These are phyloP conservation scores for Cydia amplana DNA, from an alignment of 1,140 invertebrate species.

Conservation along the genomic window DNA sequence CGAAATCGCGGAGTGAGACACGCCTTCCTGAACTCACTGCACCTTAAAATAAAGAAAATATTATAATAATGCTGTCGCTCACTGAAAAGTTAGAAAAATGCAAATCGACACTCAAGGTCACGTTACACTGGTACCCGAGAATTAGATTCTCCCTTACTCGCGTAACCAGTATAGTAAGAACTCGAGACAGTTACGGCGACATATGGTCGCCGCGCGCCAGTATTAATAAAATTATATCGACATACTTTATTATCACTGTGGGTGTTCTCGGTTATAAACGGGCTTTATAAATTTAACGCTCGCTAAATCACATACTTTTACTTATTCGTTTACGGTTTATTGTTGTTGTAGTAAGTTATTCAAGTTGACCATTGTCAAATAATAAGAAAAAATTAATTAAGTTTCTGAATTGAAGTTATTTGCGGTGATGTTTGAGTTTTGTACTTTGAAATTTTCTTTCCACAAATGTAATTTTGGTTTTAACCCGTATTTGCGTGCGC, in stretches of 20 bases:
- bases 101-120: not conserved
- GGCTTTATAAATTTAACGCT: not conserved
- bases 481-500: too few relatives aligned
- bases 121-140: not conserved
- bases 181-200: not conserved
- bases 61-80: too few relatives aligned
- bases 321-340: not conserved
- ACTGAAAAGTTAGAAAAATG: too few relatives aligned
- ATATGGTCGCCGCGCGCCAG: not conserved
- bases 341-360: not conserved
- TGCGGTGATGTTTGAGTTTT: too few relatives aligned
- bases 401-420: not conserved
- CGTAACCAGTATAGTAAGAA: not conserved
- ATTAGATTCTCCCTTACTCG: not conserved
- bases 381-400: not conserved
- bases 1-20: too few relatives aligned
- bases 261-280: not conserved
- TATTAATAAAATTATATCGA: slow-evolving; percentile 22
- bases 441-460: too few relatives aligned
- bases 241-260: slow-evolving; percentile 1
- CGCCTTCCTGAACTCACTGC: too few relatives aligned
- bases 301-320: not conserved
- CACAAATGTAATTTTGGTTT: too few relatives aligned
- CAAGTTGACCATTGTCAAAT: not conserved
- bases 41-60: too few relatives aligned